Base-by-base conservation (phyloP, 1,140 invertebrate species). In the Bicyclus anynana region DNA sequence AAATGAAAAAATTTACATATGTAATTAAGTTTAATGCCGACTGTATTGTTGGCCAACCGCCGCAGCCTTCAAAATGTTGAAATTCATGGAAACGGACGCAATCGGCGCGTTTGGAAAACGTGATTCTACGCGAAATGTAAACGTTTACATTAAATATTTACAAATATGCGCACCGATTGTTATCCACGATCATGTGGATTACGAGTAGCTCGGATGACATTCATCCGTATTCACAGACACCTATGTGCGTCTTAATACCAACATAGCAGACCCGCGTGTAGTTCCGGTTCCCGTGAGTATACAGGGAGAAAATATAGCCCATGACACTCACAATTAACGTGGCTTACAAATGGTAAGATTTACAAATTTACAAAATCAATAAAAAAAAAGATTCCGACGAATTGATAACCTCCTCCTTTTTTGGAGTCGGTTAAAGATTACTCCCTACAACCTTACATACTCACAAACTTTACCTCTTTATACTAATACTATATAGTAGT, bases 61-160 rank as follows among this genome's bases (percentile, higher is more conserved):
- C 29, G 29, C 40, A 44, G 40, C 40, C 40, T 44, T 44, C 40
- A 44, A 44, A 44, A 44, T 44, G 40, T 44, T 44, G 40, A 44
- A 44, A 44, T 44, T 44, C 40, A 44, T 44, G 40, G 40, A 44
- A 40, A 40, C 16, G 37, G 37, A 44, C 40, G 40, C 18, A 44
- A 44, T 20, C 40, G 13, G 16, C 40, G 37, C 37, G 40, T 44
- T 44, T 44, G 40, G 40, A 44, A 44, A 44, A 44, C 40, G 40
- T 44, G 40, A 44, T 44, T 44, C 12, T 44, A 20, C 40, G 40
- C 40, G 40, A 44, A 44, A 44, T 10, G 40, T 44, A 44, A 44
- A 44, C 20, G 40, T 44, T 44, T 44, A 44, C 40, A 44, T 16
- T 44, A 18, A 44, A 44, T 44, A 44, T 44, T 44, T 44, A 44